These are phyloP conservation scores for Lycaena phlaeas DNA, from an alignment of 2,888 invertebrate genomes.

Conservation along the genomic window DNA sequence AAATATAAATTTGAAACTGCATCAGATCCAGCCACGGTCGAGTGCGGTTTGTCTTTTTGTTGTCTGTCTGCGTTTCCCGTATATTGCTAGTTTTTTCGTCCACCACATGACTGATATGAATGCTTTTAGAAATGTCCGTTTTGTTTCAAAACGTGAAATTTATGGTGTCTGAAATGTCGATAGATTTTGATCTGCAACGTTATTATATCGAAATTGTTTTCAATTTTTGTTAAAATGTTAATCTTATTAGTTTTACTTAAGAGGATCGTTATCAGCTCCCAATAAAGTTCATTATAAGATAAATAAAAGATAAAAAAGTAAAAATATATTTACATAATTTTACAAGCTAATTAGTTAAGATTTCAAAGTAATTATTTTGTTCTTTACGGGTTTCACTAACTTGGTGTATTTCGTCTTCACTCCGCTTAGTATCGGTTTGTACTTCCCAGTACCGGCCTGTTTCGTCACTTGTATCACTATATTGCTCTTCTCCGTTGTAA, in stretches of 20 bases:
- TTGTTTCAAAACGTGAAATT: background rate
- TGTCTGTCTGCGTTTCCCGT: conserved; percentile 1
- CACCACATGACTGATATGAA: conserved; percentile 7
- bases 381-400: background rate
- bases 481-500: background rate
- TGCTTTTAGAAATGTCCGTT: conserved; percentile 1
- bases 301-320: no score
- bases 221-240: no score
- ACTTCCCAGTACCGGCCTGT: background rate
- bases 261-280: no score
- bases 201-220: no score
- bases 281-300: no score
- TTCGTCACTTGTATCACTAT: background rate
- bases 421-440: background rate
- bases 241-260: no score
- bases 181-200: background rate
- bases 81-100: conserved; percentile 9
- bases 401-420: background rate
- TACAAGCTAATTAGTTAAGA: no score
- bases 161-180: no score
- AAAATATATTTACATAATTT: no score
- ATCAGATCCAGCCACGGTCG: conserved; percentile 4
- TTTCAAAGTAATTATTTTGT: background rate
- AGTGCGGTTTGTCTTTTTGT: conserved; percentile 5
- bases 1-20: conserved; percentile 5